These are phyloP conservation scores for Lasioglossum figueresi DNA, from an alignment of 2,888 invertebrate genomes.

Conservation along the genomic window DNA sequence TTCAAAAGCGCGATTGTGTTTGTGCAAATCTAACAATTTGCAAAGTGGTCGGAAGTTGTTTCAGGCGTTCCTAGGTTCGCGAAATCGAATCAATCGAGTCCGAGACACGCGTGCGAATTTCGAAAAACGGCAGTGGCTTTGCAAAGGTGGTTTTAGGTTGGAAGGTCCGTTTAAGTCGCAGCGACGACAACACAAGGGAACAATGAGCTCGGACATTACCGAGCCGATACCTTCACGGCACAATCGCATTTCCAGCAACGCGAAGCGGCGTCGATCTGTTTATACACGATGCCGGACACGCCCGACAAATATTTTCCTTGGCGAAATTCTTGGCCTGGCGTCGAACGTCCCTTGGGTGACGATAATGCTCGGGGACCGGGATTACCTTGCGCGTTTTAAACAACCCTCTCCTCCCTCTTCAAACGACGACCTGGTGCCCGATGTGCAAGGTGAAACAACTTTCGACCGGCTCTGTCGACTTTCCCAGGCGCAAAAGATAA, in stretches of 20 bases:
- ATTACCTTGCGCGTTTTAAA: constrained; percentile 74
- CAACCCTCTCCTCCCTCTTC: constrained; percentile 40
- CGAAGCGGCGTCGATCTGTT: constrained; percentile 79
- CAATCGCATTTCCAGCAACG: constrained; percentile 66
- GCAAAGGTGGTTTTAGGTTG: not conserved
- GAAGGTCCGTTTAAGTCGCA: constrained; percentile 19
- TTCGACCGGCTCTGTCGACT: constrained; percentile 28
- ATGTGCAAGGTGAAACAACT: constrained; percentile 61
- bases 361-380: constrained; percentile 78
- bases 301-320: constrained; percentile 83
- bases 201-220: constrained; percentile 47
- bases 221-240: constrained; percentile 60
- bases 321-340: constrained; percentile 70
- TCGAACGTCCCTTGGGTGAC: constrained; percentile 58
- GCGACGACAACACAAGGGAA: constrained; percentile 27
- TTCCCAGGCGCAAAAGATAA: constrained; percentile 22
- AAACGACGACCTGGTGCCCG: not conserved
- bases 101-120: not conserved
- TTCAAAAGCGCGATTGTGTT: not conserved
- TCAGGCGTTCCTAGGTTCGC: not conserved
- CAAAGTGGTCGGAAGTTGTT: not conserved
- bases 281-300: constrained; percentile 81
- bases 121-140: not conserved
- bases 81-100: constrained; percentile 11
- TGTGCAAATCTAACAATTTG: not conserved